A percentile compares a stretch with the other conserved stretches of the same genome.
Conservation (phyloP, 2,888 invertebrate genomes). For the Gymnocheta viridis region DNA sequence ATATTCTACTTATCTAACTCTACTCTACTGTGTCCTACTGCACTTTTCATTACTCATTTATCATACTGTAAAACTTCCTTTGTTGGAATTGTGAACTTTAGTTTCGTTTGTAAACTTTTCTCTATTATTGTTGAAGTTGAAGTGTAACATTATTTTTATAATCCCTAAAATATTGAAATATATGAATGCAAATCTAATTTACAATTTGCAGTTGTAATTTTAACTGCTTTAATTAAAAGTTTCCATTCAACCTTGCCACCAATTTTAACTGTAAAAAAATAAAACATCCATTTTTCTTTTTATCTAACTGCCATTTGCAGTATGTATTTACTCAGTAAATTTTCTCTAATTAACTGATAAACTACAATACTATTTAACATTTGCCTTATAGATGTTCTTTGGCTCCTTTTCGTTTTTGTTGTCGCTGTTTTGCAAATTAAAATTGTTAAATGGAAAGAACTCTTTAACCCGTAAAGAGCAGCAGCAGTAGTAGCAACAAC, state of each 20-base stretch:
- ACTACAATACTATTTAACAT: conserved; percentile 35
- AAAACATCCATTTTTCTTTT: neutral
- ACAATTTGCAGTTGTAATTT: too few relatives aligned
- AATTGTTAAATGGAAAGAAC: conserved; percentile 31
- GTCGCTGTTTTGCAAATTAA: conserved; percentile 15
- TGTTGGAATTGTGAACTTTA: too few relatives aligned
- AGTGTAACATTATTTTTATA: too few relatives aligned
- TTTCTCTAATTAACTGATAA: conserved; percentile 47
- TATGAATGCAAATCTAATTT: too few relatives aligned
- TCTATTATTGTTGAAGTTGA: too few relatives aligned
- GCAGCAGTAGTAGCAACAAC: neutral
- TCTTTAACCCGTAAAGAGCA: conserved; percentile 24
- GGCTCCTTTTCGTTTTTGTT: conserved; percentile 21
- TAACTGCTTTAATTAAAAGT: neutral
- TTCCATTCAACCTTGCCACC: conserved; percentile 24
- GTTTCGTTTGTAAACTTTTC: too few relatives aligned
- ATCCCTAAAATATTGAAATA: too few relatives aligned
- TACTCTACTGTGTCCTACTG: too few relatives aligned
- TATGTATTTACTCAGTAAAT: conserved; percentile 27
- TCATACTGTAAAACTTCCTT: too few relatives aligned
- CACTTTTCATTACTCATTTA: too few relatives aligned
- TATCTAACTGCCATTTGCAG: conserved; percentile 22
- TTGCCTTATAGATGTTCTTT: conserved; percentile 22
- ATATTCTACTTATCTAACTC: too few relatives aligned
- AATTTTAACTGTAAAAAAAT: neutral